Evolutionary conservation across 1,140 invertebrate genomes (phyloP).

Genomic region (Cydia fagiglandana): DNA sequence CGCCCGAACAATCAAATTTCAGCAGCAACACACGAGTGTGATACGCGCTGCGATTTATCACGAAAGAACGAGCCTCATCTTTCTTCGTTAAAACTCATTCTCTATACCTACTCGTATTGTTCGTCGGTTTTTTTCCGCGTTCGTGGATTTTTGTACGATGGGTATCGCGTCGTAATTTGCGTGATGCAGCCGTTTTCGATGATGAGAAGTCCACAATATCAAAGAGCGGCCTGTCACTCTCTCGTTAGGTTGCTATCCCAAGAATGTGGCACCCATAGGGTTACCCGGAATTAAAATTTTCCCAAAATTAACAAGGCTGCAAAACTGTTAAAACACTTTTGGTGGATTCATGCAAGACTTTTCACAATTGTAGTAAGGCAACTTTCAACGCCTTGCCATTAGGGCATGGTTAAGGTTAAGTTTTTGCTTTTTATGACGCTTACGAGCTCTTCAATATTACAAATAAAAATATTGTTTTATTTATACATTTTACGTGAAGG

Average conservation of each 20-base stretch:
- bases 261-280: constrained; percentile 48
- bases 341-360: no score
- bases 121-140: constrained; percentile 59
- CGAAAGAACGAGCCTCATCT: constrained; percentile 54
- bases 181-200: constrained; percentile 66
- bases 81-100: constrained; percentile 55
- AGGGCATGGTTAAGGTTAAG: no score
- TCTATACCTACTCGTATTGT: constrained; percentile 49
- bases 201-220: constrained; percentile 54
- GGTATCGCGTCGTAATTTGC: constrained; percentile 66
- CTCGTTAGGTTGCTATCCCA: constrained; percentile 66
- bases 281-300: background rate
- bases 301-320: background rate
- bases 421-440: no score
- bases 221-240: constrained; percentile 54
- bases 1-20: constrained; percentile 35
- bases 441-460: no score
- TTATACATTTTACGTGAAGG: no score
- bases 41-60: constrained; percentile 32
- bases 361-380: no score
- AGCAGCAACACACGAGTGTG: background rate
- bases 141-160: constrained; percentile 59
- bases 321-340: no score
- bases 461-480: no score
- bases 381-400: no score